These are phyloP conservation scores for Acanthopagrus latus DNA, from an alignment of 2,797 vertebrate species.

Conservation along the genomic window DNA sequence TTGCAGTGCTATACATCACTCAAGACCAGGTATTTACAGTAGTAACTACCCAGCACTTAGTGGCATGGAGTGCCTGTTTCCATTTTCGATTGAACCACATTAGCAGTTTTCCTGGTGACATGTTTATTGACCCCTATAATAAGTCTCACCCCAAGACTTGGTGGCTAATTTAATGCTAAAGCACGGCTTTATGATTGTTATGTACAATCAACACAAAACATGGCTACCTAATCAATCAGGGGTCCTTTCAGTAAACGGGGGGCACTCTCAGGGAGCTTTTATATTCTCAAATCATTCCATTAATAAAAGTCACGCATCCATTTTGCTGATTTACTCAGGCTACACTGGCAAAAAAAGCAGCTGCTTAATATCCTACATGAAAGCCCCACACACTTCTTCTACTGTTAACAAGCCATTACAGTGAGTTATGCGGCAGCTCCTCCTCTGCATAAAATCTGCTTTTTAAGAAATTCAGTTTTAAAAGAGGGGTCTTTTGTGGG, in stretches of 20 bases:
- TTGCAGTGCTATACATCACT: slow-evolving; percentile 61
- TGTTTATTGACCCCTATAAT: slow-evolving; percentile 82
- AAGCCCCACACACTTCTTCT: slow-evolving; percentile 92
- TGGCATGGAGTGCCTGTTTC: slow-evolving; percentile 49
- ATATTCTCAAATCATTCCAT: slow-evolving; percentile 91
- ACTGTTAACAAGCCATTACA: slow-evolving; percentile 96
- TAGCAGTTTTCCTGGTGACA: slow-evolving; percentile 76
- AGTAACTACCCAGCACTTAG: slow-evolving; percentile 49
- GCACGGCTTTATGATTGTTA: slow-evolving; percentile 76
- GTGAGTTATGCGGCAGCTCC: slow-evolving; percentile 89
- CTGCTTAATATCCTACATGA: slow-evolving; percentile 95
- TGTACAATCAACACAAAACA: slow-evolving; percentile 76
- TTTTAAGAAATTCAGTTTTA: slow-evolving; percentile 82
- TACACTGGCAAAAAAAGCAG: slow-evolving; percentile 90
- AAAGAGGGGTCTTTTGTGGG: slow-evolving; percentile 79
- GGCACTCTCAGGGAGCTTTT: slow-evolving; percentile 83
- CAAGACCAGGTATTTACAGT: slow-evolving; percentile 45
- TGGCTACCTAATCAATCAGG: slow-evolving; percentile 76
- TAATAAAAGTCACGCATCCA: slow-evolving; percentile 93
- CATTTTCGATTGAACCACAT: slow-evolving; percentile 75
- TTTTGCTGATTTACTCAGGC: slow-evolving; percentile 95
- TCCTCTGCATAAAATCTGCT: slow-evolving; percentile 88
- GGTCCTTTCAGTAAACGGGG: slow-evolving; percentile 82
- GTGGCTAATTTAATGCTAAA: slow-evolving; percentile 73
- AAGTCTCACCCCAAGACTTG: slow-evolving; percentile 67